Conservation (phyloP, 2,113 vertebrate species). For the Oophaga pumilio region DNA sequence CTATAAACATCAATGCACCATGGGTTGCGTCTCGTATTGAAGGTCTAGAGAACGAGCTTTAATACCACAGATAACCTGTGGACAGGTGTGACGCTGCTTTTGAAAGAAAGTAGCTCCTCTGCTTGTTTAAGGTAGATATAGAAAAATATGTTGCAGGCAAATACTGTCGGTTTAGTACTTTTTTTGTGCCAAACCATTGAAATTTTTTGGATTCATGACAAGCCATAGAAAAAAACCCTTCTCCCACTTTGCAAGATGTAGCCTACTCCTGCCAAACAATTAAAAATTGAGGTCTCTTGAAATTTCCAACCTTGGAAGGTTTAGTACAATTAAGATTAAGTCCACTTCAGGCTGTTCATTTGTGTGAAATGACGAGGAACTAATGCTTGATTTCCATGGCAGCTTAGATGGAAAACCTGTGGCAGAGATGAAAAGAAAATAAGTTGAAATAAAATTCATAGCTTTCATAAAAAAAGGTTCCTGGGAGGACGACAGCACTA, state of each 20-base stretch:
- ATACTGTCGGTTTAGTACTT: not conserved
- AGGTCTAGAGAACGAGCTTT: no score
- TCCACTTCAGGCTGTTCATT: constrained; percentile 43
- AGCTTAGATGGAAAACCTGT: constrained; percentile 40
- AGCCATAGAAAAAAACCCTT: not conserved
- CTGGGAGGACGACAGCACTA: not conserved
- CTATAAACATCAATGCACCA: no score
- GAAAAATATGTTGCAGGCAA: not conserved
- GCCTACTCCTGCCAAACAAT: constrained; percentile 34
- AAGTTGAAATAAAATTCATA: constrained; percentile 36
- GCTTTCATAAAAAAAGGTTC: constrained; percentile 12
- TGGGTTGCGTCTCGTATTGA: no score
- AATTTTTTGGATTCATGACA: not conserved
- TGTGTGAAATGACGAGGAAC: constrained; percentile 53
- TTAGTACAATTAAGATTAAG: constrained; percentile 28
- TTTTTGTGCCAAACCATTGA: not conserved
- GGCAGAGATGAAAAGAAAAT: constrained; percentile 48
- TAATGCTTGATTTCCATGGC: constrained; percentile 50
- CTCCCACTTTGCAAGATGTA: not conserved
- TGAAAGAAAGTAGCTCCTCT: no score
- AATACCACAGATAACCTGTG: no score
- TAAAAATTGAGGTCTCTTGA: constrained; percentile 36
- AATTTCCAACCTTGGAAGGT: constrained; percentile 39
- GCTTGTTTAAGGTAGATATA: not conserved
- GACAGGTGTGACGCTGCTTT: no score